Conservation (phyloP, 2,888 invertebrate species). For the Eristalinus sepulchralis region DNA sequence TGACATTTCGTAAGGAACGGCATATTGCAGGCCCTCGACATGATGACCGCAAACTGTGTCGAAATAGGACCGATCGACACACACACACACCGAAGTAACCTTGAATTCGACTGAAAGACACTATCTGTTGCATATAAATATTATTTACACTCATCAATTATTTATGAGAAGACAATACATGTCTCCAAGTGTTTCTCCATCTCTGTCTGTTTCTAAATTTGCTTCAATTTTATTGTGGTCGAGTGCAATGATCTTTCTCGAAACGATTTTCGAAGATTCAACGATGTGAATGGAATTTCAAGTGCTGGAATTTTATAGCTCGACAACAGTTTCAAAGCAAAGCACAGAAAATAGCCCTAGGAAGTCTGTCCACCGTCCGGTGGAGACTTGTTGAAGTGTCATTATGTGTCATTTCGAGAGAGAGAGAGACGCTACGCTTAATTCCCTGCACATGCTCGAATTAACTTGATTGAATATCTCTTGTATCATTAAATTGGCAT, state of each 20-base stretch:
- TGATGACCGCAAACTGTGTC: constrained; percentile 4
- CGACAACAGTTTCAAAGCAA: background rate
- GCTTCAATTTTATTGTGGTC: constrained; percentile 2
- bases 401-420: background rate
- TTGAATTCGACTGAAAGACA: constrained; percentile 30
- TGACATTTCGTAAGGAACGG: constrained; percentile 35
- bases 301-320: constrained; percentile 14
- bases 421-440: background rate
- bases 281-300: constrained; percentile 53
- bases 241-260: constrained; percentile 68
- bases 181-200: background rate
- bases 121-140: constrained; percentile 40
- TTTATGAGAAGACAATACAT: constrained; percentile 43
- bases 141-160: constrained; percentile 57
- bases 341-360: background rate
- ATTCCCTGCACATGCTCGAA: background rate
- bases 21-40: constrained; percentile 18
- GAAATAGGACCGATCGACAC: constrained; percentile 19
- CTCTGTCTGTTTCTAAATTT: constrained; percentile 5
- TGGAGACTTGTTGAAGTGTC: background rate
- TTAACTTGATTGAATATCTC: background rate
- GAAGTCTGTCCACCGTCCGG: background rate
- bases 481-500: background rate
- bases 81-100: constrained; percentile 1
- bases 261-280: constrained; percentile 24